Evolutionary conservation across 2,113 vertebrate genomes (phyloP).

Genomic region (Lycocorax pyrrhopterus): DNA sequence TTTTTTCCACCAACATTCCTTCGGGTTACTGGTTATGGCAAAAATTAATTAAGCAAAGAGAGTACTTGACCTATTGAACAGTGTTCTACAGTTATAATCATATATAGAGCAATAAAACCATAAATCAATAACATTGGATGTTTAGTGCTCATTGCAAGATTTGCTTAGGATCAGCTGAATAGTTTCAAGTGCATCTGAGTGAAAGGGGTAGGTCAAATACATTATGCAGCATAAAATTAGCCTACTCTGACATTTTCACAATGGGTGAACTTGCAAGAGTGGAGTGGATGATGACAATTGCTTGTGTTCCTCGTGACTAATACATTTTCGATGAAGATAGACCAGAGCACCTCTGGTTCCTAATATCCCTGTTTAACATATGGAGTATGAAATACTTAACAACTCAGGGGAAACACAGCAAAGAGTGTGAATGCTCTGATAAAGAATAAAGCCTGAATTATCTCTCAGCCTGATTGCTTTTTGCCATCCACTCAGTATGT

Average conservation of each 20-base stretch:
- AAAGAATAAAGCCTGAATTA: background rate
- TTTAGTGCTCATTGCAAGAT: constrained; percentile 17
- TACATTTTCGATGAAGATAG: background rate
- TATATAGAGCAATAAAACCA: constrained; percentile 1
- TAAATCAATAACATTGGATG: constrained; percentile 5
- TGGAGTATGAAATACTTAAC: background rate
- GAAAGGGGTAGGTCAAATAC: constrained; percentile 10
- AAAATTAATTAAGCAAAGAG: constrained; percentile 39
- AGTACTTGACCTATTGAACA: constrained; percentile 25
- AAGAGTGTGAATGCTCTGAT: background rate
- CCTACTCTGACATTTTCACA: background rate
- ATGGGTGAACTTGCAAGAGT: background rate
- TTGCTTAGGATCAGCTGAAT: constrained; percentile 15
- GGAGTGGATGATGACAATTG: background rate
- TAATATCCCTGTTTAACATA: background rate
- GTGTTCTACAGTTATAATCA: background rate
- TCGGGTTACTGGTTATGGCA: background rate
- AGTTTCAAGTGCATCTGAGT: background rate
- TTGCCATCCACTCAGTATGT: background rate
- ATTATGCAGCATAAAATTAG: background rate
- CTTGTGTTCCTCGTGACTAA: background rate
- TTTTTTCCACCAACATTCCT: background rate
- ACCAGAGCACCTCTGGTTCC: background rate
- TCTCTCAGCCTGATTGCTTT: background rate
- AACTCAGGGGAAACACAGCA: background rate